Evolutionary conservation across 2,113 vertebrate genomes (phyloP).

Genomic region (Psammodynastes pulverulentus): DNA sequence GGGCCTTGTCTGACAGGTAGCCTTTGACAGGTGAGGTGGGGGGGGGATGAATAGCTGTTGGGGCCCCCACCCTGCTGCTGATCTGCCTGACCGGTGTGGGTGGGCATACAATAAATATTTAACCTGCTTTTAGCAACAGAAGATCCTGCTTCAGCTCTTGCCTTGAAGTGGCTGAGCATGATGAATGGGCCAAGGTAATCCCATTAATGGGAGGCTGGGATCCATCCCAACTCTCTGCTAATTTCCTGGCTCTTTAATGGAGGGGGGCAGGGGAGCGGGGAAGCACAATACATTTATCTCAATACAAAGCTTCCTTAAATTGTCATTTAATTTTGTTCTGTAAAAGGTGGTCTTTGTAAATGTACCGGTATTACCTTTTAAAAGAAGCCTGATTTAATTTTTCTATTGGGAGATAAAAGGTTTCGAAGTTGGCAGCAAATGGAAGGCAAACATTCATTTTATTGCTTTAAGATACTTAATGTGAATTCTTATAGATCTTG

Average conservation of each 20-base stretch:
- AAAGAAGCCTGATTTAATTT: slow-evolving; percentile 18
- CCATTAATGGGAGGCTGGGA: slow-evolving; percentile 68
- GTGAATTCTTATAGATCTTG: slow-evolving; percentile 33
- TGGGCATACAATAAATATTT: slow-evolving; percentile 67
- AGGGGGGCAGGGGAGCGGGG: slow-evolving; percentile 37
- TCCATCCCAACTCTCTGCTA: slow-evolving; percentile 66
- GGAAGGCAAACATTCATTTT: background rate
- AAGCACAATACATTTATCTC: background rate
- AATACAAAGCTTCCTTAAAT: background rate
- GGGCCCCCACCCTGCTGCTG: background rate
- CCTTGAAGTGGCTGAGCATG: slow-evolving; percentile 60
- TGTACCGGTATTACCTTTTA: slow-evolving; percentile 6
- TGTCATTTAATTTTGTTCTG: slow-evolving; percentile 14
- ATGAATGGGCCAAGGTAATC: slow-evolving; percentile 67
- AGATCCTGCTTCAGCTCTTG: slow-evolving; percentile 58
- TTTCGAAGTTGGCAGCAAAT: background rate
- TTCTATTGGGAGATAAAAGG: background rate
- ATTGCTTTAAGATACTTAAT: slow-evolving; percentile 13
- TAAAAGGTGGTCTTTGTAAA: slow-evolving; percentile 11
- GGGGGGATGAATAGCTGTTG: background rate
- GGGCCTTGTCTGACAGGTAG: background rate
- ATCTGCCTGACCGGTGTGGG: background rate
- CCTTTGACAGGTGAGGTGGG: background rate
- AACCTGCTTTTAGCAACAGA: slow-evolving; percentile 68
- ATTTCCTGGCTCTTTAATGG: slow-evolving; percentile 66